phyloP scores from a whole-genome alignment of 1,140 invertebrate genomes.

The Arion vulgaris region DNA sequence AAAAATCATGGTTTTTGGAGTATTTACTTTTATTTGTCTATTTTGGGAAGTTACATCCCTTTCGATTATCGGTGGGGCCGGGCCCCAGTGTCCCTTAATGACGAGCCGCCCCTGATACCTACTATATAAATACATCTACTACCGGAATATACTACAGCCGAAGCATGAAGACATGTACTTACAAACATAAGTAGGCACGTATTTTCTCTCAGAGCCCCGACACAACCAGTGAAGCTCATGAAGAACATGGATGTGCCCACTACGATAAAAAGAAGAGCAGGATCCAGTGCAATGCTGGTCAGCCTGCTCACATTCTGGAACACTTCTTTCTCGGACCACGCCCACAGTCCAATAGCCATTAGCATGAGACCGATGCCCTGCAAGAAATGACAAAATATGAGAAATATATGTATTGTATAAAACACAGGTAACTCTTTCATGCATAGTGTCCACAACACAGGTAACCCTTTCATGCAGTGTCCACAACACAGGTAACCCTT shows the following conservation, averaged over 20 bases:
- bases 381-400: background rate
- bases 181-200: constrained; percentile 81
- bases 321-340: constrained; percentile 97
- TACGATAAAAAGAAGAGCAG: constrained; percentile 94
- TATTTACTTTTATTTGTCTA: too few relatives aligned
- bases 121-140: too few relatives aligned
- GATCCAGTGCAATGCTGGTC: constrained; percentile 90
- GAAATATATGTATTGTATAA: too few relatives aligned
- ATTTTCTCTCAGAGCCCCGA: constrained; percentile 88
- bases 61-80: too few relatives aligned
- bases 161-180: constrained; percentile 42
- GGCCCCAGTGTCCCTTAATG: too few relatives aligned
- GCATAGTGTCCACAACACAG: background rate
- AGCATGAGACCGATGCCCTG: constrained; percentile 89
- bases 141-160: background rate
- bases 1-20: too few relatives aligned
- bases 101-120: too few relatives aligned
- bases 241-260: constrained; percentile 92
- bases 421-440: background rate
- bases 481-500: too few relatives aligned
- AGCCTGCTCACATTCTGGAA: constrained; percentile 91
- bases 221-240: constrained; percentile 93
- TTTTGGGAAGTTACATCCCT: too few relatives aligned
- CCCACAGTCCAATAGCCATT: constrained; percentile 93
- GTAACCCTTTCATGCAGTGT: too few relatives aligned